Evolutionary conservation across 2,797 vertebrate species (phyloP), one percentile per base, ranked within the genome.

Genomic region (Epinephelus awoara): DNA sequence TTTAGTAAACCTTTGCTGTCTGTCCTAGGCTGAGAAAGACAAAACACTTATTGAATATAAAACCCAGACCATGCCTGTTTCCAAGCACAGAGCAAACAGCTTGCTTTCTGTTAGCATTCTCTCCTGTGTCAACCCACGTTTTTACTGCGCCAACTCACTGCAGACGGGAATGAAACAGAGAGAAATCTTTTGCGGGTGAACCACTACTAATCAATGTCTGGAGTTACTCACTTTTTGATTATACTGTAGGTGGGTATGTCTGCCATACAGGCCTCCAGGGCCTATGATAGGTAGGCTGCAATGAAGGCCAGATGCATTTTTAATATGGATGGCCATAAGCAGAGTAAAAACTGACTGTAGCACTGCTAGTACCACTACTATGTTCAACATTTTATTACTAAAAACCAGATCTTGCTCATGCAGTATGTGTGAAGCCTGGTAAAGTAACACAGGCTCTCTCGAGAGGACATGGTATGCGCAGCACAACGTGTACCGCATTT

Each of bases 151-250:
- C 34, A 67, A 58, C 44, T 71, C 21, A 15, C 29, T 46, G 56
- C 25, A 76, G 46, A 68, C 27, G 62, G 62, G 50, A 67, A 74
- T 64, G 61, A 57, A 65, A 18, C 23, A n/a, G 21, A 59, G 21
- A 71, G 8, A 77, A 34, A 78, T 67, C 18, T 55, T 58, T 38
- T 8, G 6, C 25, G 27, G 50, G 14, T 66, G 66, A 75, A 71
- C 44, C 17, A 70, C 75, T 17, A 58, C 57, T 27, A 38, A 64
- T 61, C 44, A n/a, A 54, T 46, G 18, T n/a, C 54, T 72, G 55
- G 42, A 59, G 40, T 44, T 67, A 21, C 25, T 52, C 29, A 46
- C 34, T 79, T 58, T 76, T 27, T 75, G n/a, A 76, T 47, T 64
- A 34, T 47, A 54, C 14, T 42, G 47, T 58, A 18, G 66, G 44